phyloP scores from a whole-genome alignment of 1,140 invertebrate species.

The Atta cephalotes region DNA sequence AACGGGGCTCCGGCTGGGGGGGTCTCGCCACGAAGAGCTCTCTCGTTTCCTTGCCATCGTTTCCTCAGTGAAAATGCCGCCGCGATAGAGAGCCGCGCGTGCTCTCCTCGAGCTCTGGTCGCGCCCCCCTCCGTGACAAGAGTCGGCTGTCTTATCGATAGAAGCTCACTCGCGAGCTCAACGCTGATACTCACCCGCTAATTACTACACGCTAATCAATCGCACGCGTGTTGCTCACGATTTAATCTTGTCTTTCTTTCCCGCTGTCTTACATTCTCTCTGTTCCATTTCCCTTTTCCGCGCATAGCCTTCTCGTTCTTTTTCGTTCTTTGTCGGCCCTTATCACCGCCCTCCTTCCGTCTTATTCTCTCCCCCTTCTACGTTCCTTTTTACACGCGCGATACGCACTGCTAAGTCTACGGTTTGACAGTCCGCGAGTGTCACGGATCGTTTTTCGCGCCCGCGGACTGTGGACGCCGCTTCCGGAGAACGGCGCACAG shows the following conservation, averaged over 20 bases:
- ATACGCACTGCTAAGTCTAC: constrained; percentile 4
- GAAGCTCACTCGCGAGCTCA: not conserved
- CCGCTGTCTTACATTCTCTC: not conserved
- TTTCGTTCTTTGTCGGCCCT: constrained; percentile 1
- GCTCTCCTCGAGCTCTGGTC: constrained; percentile 66
- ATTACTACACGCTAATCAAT: not conserved
- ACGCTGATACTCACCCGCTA: not conserved
- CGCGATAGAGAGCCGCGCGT: constrained; percentile 71
- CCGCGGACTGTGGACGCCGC: constrained; percentile 39
- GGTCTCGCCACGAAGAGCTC: constrained; percentile 60
- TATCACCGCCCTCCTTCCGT: not conserved
- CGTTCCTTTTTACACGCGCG: not conserved
- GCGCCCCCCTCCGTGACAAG: constrained; percentile 35
- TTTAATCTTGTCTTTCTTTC: not conserved
- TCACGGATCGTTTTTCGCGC: constrained; percentile 37
- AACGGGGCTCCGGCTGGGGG: constrained; percentile 70
- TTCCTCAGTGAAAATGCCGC: constrained; percentile 78
- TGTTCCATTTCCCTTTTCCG: not conserved
- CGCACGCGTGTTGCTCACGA: not conserved
- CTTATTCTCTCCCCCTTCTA: not conserved
- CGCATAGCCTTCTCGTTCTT: not conserved
- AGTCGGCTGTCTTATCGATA: not conserved
- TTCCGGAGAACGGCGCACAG: constrained; percentile 57
- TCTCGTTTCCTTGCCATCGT: constrained; percentile 59
- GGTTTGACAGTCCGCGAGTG: constrained; percentile 59